A percentile compares a stretch with the other conserved stretches of the same genome.
Conservation (phyloP, 2,797 vertebrate genomes). For the Channallabes apus region DNA sequence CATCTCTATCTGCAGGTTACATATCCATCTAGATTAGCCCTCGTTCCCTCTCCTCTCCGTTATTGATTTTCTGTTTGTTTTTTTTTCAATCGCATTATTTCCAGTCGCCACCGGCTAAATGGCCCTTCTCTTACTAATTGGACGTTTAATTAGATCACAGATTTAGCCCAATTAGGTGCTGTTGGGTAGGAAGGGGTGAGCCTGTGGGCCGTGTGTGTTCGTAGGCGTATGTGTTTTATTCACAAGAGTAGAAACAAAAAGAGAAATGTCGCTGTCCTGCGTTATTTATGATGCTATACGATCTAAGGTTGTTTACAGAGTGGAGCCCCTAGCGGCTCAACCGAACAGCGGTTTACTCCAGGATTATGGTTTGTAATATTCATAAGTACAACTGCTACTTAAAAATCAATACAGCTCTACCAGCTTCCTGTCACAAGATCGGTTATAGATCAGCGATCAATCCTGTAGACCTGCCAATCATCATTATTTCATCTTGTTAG, state of each 20-base stretch:
- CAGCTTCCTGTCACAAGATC: constrained; percentile 25
- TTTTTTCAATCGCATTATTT: constrained; percentile 76
- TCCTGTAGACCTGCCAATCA: constrained; percentile 28
- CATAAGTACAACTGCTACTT: constrained; percentile 18
- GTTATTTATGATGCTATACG: constrained; percentile 74
- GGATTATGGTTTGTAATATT: not conserved
- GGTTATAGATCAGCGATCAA: constrained; percentile 38
- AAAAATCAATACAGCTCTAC: constrained; percentile 37
- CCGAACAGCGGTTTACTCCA: constrained; percentile 2
- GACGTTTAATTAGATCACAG: constrained; percentile 87
- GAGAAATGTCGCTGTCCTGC: constrained; percentile 55
- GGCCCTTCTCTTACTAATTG: constrained; percentile 82
- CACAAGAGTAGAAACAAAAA: constrained; percentile 18
- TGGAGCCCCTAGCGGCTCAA: constrained; percentile 31
- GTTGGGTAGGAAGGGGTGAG: constrained; percentile 66
- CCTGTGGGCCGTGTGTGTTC: constrained; percentile 51
- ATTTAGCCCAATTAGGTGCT: constrained; percentile 83
- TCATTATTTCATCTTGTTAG: not conserved
- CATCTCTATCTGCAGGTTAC: constrained; percentile 44
- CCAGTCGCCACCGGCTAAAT: constrained; percentile 76
- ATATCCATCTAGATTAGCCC: constrained; percentile 49
- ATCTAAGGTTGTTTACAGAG: constrained; percentile 54
- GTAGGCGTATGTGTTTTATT: constrained; percentile 26
- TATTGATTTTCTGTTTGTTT: constrained; percentile 84
- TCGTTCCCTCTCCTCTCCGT: constrained; percentile 44